Percentiles rank a stretch among this genome's conserved stretches.
Conservation (phyloP, 2,888 invertebrate species). For the Drosophila kanekoi region DNA sequence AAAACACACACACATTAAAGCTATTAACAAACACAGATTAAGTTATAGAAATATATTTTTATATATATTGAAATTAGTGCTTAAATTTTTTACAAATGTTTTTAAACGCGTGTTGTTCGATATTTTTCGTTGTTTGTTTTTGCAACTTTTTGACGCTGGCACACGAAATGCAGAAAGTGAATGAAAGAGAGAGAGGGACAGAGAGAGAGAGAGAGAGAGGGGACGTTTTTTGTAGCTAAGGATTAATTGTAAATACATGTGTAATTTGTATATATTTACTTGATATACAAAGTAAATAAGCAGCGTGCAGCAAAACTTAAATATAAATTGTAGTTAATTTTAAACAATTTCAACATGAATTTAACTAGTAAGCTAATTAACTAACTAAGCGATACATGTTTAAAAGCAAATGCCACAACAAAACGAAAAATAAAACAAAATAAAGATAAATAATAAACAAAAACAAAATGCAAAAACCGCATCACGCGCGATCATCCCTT, state of each 20-base stretch:
- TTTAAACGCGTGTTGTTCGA: slow-evolving; percentile 36
- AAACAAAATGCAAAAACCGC: slow-evolving; percentile 30
- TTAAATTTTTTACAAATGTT: slow-evolving; percentile 54
- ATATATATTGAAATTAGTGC: slow-evolving; percentile 38
- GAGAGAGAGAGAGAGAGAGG: neutral
- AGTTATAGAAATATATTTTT: slow-evolving; percentile 38
- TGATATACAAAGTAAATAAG: slow-evolving; percentile 78
- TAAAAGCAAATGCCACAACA: slow-evolving; percentile 70
- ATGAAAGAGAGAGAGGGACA: neutral
- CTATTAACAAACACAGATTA: slow-evolving; percentile 39
- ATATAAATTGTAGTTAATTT: slow-evolving; percentile 77
- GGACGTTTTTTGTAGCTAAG: slow-evolving; percentile 68
- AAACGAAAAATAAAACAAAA: slow-evolving; percentile 47
- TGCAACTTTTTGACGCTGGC: slow-evolving; percentile 69
- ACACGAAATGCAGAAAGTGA: slow-evolving; percentile 38
- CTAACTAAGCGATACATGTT: slow-evolving; percentile 65
- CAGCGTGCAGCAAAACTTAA: slow-evolving; percentile 60
- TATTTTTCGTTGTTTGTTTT: slow-evolving; percentile 49
- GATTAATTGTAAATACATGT: slow-evolving; percentile 76
- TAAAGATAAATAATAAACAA: slow-evolving; percentile 39
- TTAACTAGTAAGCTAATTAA: slow-evolving; percentile 69
- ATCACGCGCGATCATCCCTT: slow-evolving; percentile 57
- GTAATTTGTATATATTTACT: slow-evolving; percentile 79
- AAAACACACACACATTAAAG: slow-evolving; percentile 1
- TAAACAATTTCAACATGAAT: slow-evolving; percentile 74